phyloP scores from a whole-genome alignment of 2,888 invertebrate genomes.

The Azorinus chamasolen region DNA sequence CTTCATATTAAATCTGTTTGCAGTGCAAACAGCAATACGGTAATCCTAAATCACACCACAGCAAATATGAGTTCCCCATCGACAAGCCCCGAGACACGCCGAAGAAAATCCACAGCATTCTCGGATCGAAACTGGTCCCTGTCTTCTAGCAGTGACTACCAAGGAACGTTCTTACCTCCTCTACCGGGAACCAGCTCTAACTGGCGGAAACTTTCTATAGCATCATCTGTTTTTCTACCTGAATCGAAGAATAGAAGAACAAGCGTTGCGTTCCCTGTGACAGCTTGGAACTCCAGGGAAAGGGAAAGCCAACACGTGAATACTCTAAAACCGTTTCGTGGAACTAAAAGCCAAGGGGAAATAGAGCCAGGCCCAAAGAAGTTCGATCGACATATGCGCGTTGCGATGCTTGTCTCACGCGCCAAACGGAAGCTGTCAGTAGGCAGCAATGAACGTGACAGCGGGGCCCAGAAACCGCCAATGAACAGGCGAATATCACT shows the following conservation, averaged over 20 bases:
- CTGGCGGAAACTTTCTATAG: too few relatives aligned
- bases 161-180: too few relatives aligned
- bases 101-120: too few relatives aligned
- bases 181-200: too few relatives aligned
- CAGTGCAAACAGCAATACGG: too few relatives aligned
- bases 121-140: too few relatives aligned
- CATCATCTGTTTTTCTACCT: background rate
- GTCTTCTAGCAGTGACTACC: too few relatives aligned
- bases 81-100: too few relatives aligned
- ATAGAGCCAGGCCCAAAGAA: background rate
- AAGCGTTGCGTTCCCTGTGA: constrained; percentile 37
- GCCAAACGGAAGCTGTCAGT: constrained; percentile 38
- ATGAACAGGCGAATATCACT: constrained; percentile 30
- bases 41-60: too few relatives aligned
- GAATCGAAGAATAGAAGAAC: constrained; percentile 22
- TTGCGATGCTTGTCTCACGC: constrained; percentile 22
- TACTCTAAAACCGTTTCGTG: background rate
- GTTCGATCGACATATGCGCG: constrained; percentile 3
- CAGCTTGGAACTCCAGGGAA: constrained; percentile 19
- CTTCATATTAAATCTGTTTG: too few relatives aligned
- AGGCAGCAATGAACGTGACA: background rate
- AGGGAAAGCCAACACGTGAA: background rate
- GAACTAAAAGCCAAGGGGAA: constrained; percentile 12
- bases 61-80: too few relatives aligned
- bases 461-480: background rate